Conservation (phyloP, 2,797 vertebrate genomes). For the Onychomys arenicola region DNA sequence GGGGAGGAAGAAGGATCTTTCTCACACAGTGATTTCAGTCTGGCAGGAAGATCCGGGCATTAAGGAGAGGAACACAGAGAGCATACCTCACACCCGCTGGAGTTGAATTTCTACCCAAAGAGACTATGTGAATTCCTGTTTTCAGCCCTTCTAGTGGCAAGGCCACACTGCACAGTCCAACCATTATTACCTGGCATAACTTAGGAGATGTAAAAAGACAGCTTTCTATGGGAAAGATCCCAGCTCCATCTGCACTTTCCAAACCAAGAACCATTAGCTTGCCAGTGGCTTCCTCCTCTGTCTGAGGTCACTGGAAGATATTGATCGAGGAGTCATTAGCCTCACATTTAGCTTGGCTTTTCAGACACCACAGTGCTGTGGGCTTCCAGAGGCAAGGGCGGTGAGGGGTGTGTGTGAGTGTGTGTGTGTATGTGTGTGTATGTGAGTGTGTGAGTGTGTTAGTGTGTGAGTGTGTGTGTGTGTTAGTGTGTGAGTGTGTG, state of each 20-base stretch:
- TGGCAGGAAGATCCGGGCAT: not conserved
- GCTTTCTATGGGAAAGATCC: not conserved
- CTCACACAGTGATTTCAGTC: not conserved
- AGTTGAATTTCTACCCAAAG: not conserved
- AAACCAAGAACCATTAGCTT: slow-evolving; percentile 14
- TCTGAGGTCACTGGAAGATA: slow-evolving; percentile 39
- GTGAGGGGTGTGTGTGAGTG: not conserved
- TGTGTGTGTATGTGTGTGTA: not conserved
- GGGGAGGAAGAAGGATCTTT: not conserved
- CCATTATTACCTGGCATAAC: not conserved
- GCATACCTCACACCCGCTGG: not conserved
- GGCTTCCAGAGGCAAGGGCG: not conserved
- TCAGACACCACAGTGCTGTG: not conserved
- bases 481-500: not conserved
- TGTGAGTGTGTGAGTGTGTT: not conserved
- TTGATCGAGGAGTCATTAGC: slow-evolving; percentile 40
- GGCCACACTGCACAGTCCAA: not conserved
- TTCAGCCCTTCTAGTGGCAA: not conserved
- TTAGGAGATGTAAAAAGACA: not conserved
- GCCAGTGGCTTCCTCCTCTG: slow-evolving; percentile 48
- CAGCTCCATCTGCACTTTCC: slow-evolving; percentile 5
- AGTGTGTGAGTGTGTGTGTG: not conserved
- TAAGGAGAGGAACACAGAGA: not conserved
- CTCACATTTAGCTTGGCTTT: slow-evolving; percentile 41
- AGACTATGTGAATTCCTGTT: not conserved